phyloP scores from a whole-genome alignment of 2,797 vertebrate genomes.

The Muscicapa comitata region DNA sequence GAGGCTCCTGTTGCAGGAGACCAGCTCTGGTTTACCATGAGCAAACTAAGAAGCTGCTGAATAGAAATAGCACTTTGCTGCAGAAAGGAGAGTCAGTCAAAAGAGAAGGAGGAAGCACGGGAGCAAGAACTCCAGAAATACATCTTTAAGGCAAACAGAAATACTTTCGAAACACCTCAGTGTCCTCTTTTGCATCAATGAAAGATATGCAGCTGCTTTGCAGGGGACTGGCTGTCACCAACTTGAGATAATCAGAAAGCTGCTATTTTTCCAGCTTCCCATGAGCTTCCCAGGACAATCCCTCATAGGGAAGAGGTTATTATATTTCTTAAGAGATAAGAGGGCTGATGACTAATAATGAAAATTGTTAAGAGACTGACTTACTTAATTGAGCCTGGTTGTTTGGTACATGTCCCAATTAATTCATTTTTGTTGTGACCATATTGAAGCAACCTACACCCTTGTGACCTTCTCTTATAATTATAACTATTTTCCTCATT shows the following conservation, averaged over 20 bases:
- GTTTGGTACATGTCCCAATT: constrained; percentile 61
- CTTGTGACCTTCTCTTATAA: constrained; percentile 57
- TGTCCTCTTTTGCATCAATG: not conserved
- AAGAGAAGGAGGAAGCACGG: not conserved
- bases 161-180: not conserved
- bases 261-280: not conserved
- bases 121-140: not conserved
- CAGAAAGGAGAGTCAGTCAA: not conserved
- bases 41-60: not conserved
- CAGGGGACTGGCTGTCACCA: not conserved
- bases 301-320: not conserved
- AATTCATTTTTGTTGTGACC: constrained; percentile 62
- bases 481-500: constrained; percentile 30
- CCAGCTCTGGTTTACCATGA: not conserved
- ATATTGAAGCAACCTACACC: constrained; percentile 48
- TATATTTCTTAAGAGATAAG: constrained; percentile 36
- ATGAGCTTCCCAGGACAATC: not conserved
- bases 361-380: constrained; percentile 56
- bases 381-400: constrained; percentile 65
- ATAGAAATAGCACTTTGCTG: not conserved
- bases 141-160: not conserved
- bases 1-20: not conserved
- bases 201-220: not conserved
- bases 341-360: constrained; percentile 47
- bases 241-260: not conserved